Evolutionary conservation across 2,797 vertebrate genomes (phyloP).

Genomic region (Rousettus madagascariensis): DNA sequence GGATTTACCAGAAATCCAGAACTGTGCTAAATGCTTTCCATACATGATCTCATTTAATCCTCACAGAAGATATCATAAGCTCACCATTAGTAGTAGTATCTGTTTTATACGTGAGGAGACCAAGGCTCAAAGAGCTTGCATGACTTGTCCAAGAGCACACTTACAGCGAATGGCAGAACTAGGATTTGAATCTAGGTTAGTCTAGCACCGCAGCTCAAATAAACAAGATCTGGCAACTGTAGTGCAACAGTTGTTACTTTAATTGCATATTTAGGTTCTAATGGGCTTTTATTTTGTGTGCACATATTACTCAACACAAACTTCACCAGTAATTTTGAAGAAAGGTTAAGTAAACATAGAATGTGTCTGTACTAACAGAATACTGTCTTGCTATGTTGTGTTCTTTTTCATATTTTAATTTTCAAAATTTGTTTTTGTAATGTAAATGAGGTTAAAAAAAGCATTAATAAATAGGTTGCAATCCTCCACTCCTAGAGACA

Average conservation of each 20-base stretch:
- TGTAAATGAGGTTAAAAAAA: background rate
- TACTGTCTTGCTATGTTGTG: background rate
- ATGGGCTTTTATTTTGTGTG: background rate
- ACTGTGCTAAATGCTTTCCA: background rate
- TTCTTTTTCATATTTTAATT: background rate
- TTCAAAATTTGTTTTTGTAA: background rate
- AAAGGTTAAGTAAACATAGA: conserved; percentile 40
- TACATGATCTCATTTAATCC: background rate
- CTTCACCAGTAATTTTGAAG: conserved; percentile 10
- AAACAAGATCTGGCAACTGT: background rate
- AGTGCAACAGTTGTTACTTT: background rate
- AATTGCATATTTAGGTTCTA: conserved; percentile 12
- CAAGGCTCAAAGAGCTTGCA: background rate
- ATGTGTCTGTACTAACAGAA: background rate
- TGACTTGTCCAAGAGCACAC: background rate
- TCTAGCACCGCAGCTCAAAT: background rate
- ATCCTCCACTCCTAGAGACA: background rate
- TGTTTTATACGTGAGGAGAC: background rate
- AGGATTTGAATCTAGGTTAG: background rate
- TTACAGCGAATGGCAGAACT: background rate
- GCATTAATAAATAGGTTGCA: background rate
- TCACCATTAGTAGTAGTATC: background rate
- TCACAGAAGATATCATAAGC: background rate
- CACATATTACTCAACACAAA: conserved; percentile 39
- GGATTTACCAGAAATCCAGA: background rate